Evolutionary conservation across 1,140 invertebrate species (phyloP).

Genomic region (Danaus melanippus): DNA sequence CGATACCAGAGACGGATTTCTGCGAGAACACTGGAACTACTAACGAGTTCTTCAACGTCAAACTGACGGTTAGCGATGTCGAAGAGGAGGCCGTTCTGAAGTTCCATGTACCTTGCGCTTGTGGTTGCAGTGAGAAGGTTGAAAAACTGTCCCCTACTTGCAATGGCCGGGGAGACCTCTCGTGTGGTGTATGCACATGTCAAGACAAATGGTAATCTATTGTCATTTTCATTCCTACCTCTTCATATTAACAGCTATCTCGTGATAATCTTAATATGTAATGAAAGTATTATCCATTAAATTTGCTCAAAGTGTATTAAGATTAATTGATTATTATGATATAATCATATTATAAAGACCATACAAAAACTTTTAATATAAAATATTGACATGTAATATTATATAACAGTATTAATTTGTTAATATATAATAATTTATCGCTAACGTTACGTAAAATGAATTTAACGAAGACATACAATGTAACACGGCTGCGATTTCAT

Average conservation of each 20-base stretch:
- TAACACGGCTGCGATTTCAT: too few relatives aligned
- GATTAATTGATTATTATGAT: too few relatives aligned
- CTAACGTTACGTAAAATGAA: too few relatives aligned
- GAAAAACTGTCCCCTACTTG: constrained; percentile 63
- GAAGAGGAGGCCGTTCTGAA: constrained; percentile 26
- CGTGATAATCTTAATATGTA: too few relatives aligned
- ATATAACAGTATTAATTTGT: too few relatives aligned
- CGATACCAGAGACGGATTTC: constrained; percentile 24
- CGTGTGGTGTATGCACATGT: constrained; percentile 85
- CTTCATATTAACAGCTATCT: background rate
- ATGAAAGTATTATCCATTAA: too few relatives aligned
- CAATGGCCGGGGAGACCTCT: constrained; percentile 68
- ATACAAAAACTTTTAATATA: too few relatives aligned
- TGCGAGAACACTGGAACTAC: constrained; percentile 25
- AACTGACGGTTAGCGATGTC: constrained; percentile 26
- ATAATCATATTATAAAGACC: too few relatives aligned
- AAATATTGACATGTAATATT: too few relatives aligned
- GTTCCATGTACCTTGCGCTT: constrained; percentile 46
- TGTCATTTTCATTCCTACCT: background rate
- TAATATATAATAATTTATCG: too few relatives aligned
- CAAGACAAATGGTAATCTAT: constrained; percentile 73
- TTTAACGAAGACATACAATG: too few relatives aligned
- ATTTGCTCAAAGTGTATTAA: too few relatives aligned
- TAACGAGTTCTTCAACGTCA: constrained; percentile 32
- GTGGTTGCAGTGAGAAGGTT: constrained; percentile 67